These are phyloP conservation scores for Pangasius djambal DNA, from an alignment of 2,797 vertebrate species.

Conservation along the genomic window DNA sequence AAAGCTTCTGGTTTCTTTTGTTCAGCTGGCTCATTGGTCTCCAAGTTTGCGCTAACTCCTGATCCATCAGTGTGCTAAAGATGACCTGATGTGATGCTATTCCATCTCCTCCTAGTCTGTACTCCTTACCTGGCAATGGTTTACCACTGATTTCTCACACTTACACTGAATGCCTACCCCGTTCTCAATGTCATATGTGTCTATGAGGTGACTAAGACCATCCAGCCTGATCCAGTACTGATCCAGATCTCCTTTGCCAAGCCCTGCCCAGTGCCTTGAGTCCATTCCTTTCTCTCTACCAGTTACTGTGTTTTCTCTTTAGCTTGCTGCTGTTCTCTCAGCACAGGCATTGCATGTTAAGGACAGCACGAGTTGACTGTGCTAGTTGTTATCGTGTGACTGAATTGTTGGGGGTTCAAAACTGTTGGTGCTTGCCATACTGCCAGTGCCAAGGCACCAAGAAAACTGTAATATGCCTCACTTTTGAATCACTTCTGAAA, in stretches of 20 bases:
- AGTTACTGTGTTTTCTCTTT: too few species aligned
- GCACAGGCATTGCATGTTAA: neutral
- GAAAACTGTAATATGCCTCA: neutral
- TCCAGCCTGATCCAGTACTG: neutral
- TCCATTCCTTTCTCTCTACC: neutral
- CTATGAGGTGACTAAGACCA: neutral
- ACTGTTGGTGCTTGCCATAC: neutral
- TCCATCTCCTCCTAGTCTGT: neutral
- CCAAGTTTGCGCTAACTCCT: neutral
- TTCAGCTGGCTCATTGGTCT: neutral
- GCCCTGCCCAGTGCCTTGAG: neutral
- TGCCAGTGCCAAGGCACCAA: neutral
- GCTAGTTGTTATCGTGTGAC: neutral
- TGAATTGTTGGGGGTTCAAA: neutral
- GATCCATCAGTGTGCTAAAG: neutral
- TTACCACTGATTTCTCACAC: neutral
- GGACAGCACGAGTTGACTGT: neutral
- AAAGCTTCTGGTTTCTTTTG: neutral
- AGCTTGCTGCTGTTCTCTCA: neutral
- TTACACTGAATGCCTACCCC: neutral
- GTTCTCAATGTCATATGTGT: neutral
- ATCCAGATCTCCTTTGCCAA: neutral
- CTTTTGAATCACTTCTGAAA: neutral
- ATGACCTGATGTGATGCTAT: neutral
- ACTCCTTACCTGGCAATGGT: neutral